Evolutionary conservation across 2,113 vertebrate species (phyloP).

Genomic region (Malurus cyaneus): DNA sequence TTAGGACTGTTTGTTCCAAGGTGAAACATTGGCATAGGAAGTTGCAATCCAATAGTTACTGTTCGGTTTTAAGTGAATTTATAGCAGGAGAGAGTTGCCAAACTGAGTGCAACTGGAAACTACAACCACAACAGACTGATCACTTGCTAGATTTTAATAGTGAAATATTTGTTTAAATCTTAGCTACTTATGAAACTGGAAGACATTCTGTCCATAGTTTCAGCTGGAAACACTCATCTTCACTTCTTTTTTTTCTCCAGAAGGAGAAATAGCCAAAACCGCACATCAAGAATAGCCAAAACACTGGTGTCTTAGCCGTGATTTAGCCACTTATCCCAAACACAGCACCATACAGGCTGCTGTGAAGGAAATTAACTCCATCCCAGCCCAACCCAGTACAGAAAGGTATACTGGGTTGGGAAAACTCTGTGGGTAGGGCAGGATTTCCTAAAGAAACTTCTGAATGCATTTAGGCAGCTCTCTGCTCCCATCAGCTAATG

Average conservation of each 20-base stretch:
- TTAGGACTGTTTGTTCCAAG: constrained; percentile 28
- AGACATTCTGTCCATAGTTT: neutral
- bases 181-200: neutral
- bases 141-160: constrained; percentile 1
- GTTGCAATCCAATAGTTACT: neutral
- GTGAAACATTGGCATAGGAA: neutral
- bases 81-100: neutral
- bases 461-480: neutral
- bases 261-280: neutral
- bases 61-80: constrained; percentile 33
- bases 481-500: neutral
- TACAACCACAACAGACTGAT: neutral
- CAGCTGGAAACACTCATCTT: neutral
- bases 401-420: neutral
- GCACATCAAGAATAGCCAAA: neutral
- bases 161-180: neutral
- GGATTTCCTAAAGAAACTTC: neutral
- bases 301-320: neutral
- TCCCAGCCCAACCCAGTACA: neutral
- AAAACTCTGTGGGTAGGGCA: neutral
- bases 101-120: constrained; percentile 4
- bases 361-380: neutral
- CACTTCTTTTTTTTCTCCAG: neutral
- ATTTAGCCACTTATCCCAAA: neutral
- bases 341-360: neutral